Evolutionary conservation across 1,140 invertebrate genomes (phyloP).

Genomic region (Schlechtendalia chinensis): DNA sequence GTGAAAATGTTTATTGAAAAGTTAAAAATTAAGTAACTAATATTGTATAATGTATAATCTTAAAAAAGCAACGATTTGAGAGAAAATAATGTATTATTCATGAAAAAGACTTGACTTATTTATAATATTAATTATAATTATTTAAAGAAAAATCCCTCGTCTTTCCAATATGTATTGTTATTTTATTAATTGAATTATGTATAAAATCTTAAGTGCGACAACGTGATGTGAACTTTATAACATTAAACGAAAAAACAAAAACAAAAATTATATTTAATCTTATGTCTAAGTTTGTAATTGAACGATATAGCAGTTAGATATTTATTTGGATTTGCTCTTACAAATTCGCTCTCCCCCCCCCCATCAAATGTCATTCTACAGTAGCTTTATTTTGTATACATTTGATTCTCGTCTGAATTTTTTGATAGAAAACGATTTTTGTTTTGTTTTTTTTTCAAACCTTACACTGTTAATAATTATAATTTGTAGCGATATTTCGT

Average conservation of each 20-base stretch:
- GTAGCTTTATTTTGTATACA: slow-evolving; percentile 17
- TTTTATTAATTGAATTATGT: slow-evolving; percentile 45
- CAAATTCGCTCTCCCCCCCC: background rate
- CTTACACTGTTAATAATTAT: background rate
- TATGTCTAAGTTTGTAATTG: no score
- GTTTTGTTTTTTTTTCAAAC: background rate
- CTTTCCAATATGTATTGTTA: slow-evolving; percentile 45
- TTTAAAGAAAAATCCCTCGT: slow-evolving; percentile 45
- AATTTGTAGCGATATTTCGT: background rate
- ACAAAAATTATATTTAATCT: background rate
- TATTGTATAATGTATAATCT: slow-evolving; percentile 30
- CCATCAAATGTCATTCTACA: no score
- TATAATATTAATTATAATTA: slow-evolving; percentile 32
- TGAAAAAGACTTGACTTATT: slow-evolving; percentile 39
- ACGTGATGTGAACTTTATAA: background rate
- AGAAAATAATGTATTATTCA: slow-evolving; percentile 36
- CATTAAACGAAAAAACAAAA: no score
- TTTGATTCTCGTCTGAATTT: no score
- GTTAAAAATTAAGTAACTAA: slow-evolving; percentile 39
- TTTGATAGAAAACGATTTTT: background rate
- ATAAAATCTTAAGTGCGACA: slow-evolving; percentile 17
- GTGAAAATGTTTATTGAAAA: slow-evolving; percentile 41
- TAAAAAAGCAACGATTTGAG: slow-evolving; percentile 4
- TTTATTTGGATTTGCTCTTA: background rate
- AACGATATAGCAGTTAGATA: background rate